Conservation (phyloP, 2,797 vertebrate species). For the Hydrophis major region DNA sequence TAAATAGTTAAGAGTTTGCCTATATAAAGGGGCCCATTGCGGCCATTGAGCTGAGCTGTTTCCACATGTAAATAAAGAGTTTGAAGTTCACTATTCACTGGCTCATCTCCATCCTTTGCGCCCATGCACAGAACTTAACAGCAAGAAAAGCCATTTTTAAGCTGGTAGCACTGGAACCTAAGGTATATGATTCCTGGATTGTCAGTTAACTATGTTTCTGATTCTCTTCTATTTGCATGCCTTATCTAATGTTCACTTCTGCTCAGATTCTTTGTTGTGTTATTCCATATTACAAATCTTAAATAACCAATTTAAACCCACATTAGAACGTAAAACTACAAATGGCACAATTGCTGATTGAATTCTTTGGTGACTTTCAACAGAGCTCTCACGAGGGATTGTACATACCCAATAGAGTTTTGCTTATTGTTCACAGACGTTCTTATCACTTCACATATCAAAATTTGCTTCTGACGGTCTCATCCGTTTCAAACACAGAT, state of each 20-base stretch:
- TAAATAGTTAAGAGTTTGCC: too few relatives aligned
- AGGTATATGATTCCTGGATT: not conserved
- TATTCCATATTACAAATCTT: not conserved
- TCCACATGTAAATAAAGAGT: too few relatives aligned
- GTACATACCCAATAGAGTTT: not conserved
- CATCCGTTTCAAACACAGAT: not conserved
- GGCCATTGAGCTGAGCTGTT: too few relatives aligned
- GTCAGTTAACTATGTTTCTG: not conserved
- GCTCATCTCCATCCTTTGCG: too few relatives aligned
- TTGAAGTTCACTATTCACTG: too few relatives aligned
- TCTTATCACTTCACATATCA: not conserved
- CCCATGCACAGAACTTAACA: too few relatives aligned
- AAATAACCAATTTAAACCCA: not conserved
- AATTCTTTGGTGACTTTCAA: not conserved
- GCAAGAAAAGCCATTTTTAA: not conserved
- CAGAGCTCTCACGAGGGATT: not conserved
- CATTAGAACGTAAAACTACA: not conserved
- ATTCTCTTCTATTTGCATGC: not conserved
- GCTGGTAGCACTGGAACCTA: not conserved
- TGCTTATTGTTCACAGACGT: not conserved
- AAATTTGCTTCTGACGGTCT: not conserved
- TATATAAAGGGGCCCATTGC: too few relatives aligned
- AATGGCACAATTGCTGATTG: not conserved
- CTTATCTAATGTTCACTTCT: not conserved
- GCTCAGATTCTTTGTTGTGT: not conserved